A percentile compares a stretch with the other conserved stretches of the same genome.
Evolutionary conservation across 2,888 invertebrate genomes (phyloP).

Genomic region (Agrilus biguttatus): DNA sequence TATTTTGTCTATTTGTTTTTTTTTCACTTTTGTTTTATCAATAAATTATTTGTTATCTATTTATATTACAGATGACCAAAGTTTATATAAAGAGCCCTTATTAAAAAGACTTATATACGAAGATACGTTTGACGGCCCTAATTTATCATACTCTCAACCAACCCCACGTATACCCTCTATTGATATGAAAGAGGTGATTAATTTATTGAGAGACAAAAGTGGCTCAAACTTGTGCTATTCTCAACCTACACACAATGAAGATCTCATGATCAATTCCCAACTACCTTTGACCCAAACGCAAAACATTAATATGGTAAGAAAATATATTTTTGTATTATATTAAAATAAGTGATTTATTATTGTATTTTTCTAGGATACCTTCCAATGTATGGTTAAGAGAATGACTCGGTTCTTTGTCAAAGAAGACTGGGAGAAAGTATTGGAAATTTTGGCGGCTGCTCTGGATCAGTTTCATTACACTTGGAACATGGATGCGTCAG

Average conservation of each 20-base stretch:
- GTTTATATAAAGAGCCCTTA: no score
- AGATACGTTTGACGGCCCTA: no score
- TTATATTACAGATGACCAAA: no score
- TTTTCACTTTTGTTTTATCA: no score
- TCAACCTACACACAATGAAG: constrained; percentile 72
- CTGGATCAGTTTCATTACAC: constrained; percentile 51
- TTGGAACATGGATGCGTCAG: constrained; percentile 45
- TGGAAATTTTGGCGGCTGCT: constrained; percentile 45
- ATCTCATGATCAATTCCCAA: constrained; percentile 62
- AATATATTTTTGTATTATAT: constrained; percentile 4
- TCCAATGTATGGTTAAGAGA: constrained; percentile 71
- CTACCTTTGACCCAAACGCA: constrained; percentile 40
- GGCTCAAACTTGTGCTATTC: constrained; percentile 52
- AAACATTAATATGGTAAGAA: background rate
- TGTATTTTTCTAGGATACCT: constrained; percentile 40
- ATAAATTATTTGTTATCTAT: no score
- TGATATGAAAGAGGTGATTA: no score
- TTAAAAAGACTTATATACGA: no score
- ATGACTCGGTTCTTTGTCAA: constrained; percentile 89
- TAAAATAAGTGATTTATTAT: constrained; percentile 3
- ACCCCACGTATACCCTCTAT: constrained; percentile 15
- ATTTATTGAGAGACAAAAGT: constrained; percentile 7
- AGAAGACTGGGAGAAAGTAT: constrained; percentile 49
- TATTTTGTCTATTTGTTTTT: no score
- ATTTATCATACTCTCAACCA: constrained; percentile 29